Percentiles rank a stretch among this genome's conserved stretches.
phyloP scores from a whole-genome alignment of 2,888 invertebrate genomes.

The Cheilosia variabilis region DNA sequence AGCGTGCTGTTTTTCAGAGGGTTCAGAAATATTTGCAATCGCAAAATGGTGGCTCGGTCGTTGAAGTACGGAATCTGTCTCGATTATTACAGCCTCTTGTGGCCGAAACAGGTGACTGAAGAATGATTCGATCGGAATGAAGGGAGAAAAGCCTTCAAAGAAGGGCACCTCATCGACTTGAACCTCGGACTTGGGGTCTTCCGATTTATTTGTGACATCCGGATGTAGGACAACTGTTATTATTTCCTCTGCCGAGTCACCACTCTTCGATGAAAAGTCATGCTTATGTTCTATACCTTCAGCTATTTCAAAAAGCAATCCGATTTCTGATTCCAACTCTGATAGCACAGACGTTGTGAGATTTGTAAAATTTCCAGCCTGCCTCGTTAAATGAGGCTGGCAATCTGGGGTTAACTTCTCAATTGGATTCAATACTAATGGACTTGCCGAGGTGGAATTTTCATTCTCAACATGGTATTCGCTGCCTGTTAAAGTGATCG shows the following conservation, averaged over 20 bases:
- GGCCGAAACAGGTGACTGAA: constrained; percentile 10
- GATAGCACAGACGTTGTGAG: constrained; percentile 26
- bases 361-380: constrained; percentile 14
- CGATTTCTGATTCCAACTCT: constrained; percentile 34
- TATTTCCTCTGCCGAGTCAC: neutral
- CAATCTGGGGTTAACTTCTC: neutral
- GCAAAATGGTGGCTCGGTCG: too few relatives aligned
- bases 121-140: constrained; percentile 1
- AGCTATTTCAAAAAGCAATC: constrained; percentile 31
- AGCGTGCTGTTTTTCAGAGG: too few relatives aligned
- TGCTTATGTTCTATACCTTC: neutral
- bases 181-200: neutral
- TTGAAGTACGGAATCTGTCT: neutral
- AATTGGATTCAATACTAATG: neutral
- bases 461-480: too few relatives aligned
- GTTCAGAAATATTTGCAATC: too few relatives aligned
- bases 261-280: neutral
- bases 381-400: neutral
- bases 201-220: neutral
- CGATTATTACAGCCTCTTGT: constrained; percentile 28
- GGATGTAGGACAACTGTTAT: neutral
- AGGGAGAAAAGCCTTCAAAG: constrained; percentile 25
- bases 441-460: neutral
- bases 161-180: constrained; percentile 12
- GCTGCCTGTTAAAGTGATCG: too few relatives aligned